A percentile compares a stretch with the other conserved stretches of the same genome.
phyloP scores from a whole-genome alignment of 2,113 vertebrate genomes.

The Salvator merianae region DNA sequence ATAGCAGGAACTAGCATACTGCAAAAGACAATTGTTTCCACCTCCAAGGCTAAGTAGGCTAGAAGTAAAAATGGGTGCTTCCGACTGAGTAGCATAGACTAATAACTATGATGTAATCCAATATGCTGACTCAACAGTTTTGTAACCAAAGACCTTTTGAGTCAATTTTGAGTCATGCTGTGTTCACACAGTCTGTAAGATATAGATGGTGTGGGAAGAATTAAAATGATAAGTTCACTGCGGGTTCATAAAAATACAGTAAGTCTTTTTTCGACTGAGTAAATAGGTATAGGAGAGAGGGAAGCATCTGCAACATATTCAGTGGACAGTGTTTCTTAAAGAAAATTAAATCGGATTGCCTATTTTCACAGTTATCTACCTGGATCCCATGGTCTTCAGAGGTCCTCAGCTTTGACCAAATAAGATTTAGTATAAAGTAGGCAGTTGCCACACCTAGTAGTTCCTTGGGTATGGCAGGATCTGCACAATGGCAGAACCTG shows the following conservation, averaged over 20 bases:
- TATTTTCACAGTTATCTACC: neutral
- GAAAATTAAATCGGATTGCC: neutral
- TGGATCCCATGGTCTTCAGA: neutral
- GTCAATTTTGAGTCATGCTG: neutral
- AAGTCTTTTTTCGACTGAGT: neutral
- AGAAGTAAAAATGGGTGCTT: neutral
- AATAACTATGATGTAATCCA: slow-evolving; percentile 5
- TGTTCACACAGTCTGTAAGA: neutral
- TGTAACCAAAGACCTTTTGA: neutral
- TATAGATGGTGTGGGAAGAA: neutral
- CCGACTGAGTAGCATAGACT: neutral
- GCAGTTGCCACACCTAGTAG: no score
- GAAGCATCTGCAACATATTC: neutral
- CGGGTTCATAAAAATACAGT: neutral
- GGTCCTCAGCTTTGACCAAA: neutral
- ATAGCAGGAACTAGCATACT: neutral
- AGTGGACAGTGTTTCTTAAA: neutral
- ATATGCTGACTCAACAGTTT: neutral
- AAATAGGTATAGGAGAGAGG: neutral
- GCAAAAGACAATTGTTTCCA: neutral
- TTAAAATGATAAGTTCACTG: neutral
- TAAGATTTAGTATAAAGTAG: neutral
- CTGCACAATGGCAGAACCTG: no score
- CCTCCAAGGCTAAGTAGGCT: neutral
- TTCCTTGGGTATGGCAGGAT: no score